Evolutionary conservation across 2,888 invertebrate species (phyloP), one percentile per base, ranked within the genome.

Genomic region (Hymenopus coronatus): DNA sequence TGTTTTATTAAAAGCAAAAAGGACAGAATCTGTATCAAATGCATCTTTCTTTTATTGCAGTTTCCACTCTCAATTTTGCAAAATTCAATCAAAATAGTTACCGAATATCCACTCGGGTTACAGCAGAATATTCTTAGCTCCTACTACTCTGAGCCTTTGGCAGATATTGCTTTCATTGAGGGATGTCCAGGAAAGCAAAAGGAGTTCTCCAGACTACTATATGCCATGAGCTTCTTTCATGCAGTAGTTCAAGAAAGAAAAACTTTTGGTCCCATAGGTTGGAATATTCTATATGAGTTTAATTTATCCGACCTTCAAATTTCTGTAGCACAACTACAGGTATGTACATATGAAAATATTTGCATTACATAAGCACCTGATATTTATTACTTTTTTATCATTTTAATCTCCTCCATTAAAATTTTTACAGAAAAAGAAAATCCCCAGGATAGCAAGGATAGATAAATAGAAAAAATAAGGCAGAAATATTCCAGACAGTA

Each of bases 81-180:
- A 94, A 97, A 97, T 92, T 97, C 97, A 20, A 97, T 98, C 0
- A 98, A 98, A 94, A 98, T 98, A 97, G 98, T 98, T 0, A 98
- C 98, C 92, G 98, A 98, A 93, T 97, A 98, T 0, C 98, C 98
- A 0, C 97, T 97, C 7, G 98, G 98, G 0, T 94, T 98, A 28
- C 96, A 97, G 91, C 97, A 97, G 93, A 98, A 98, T 93, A 94
- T 98, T 84, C 94, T 96, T 88, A 96, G 97, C 91, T 97, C 97
- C 0, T 98, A 97, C 92, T 95, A 96, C 91, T 97, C 97, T 9
- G 98, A 98, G 92, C 98, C 98, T 0, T 95, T 98, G 90, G 97
- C 96, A 92, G 97, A 98, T 93, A 94, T 95, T 0, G 95, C 96
- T 88, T 98, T 98, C 93, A 98, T 96, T 92, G 92, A 92, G 46